Evolutionary conservation across 2,797 vertebrate species (phyloP).

Genomic region (Crocodylus rhombifer): DNA sequence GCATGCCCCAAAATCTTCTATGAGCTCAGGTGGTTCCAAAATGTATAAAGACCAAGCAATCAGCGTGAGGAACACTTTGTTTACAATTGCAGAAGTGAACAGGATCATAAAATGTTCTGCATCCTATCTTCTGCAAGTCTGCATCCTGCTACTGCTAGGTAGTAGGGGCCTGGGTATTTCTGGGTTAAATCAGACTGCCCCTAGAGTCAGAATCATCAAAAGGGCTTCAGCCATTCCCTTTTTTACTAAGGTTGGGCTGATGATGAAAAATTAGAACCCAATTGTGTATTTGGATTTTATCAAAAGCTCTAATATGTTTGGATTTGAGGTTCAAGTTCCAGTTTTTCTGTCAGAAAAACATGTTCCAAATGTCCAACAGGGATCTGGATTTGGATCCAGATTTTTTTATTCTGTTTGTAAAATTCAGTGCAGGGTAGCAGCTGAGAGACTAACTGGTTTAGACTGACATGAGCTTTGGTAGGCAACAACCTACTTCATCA

Average conservation of each 20-base stretch:
- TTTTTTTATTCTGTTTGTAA: background rate
- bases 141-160: background rate
- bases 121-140: background rate
- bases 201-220: background rate
- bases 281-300: background rate
- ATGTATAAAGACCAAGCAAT: no score
- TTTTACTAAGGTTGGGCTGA: background rate
- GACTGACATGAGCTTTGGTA: no score
- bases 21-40: no score
- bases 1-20: no score
- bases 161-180: background rate
- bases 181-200: background rate
- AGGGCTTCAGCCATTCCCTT: background rate
- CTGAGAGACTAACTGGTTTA: no score
- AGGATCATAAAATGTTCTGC: background rate
- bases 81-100: background rate
- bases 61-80: background rate
- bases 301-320: background rate
- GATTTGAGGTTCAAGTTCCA: background rate
- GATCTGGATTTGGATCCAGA: background rate
- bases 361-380: background rate
- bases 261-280: background rate
- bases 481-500: no score
- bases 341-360: background rate
- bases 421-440: no score